Percentiles rank a stretch among this genome's conserved stretches.
These are phyloP conservation scores for Macroglossus sobrinus DNA, from an alignment of 2,113 vertebrate species.

Conservation along the genomic window DNA sequence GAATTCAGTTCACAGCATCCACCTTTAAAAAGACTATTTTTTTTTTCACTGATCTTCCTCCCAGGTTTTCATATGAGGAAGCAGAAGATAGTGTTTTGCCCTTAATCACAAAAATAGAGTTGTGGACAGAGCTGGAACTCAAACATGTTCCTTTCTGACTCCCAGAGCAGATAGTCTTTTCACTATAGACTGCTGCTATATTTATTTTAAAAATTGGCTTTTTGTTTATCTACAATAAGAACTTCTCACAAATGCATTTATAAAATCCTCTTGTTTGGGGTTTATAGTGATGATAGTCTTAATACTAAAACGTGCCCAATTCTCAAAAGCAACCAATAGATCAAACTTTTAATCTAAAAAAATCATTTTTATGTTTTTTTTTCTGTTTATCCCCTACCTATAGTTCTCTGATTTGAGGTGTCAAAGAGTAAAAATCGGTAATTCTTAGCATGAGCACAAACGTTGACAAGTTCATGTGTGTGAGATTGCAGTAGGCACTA, in stretches of 20 bases:
- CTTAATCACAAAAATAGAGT: neutral
- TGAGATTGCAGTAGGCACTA: accelerated
- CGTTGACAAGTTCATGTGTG: neutral
- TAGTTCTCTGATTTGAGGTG: neutral
- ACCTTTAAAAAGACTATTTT: neutral
- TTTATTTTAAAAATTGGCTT: neutral
- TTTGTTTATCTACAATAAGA: neutral
- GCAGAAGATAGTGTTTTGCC: neutral
- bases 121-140: neutral
- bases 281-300: neutral
- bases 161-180: neutral
- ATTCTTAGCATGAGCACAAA: neutral
- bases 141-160: neutral
- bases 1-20: neutral
- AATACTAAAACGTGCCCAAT: neutral
- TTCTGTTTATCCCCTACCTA: neutral
- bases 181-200: neutral
- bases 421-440: neutral
- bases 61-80: neutral
- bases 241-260: neutral
- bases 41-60: neutral
- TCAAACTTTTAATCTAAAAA: neutral
- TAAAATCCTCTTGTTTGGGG: neutral
- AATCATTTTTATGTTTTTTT: neutral
- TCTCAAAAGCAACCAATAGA: neutral